Conservation (phyloP, 1,140 invertebrate genomes). For the Brachionus koreanus region DNA sequence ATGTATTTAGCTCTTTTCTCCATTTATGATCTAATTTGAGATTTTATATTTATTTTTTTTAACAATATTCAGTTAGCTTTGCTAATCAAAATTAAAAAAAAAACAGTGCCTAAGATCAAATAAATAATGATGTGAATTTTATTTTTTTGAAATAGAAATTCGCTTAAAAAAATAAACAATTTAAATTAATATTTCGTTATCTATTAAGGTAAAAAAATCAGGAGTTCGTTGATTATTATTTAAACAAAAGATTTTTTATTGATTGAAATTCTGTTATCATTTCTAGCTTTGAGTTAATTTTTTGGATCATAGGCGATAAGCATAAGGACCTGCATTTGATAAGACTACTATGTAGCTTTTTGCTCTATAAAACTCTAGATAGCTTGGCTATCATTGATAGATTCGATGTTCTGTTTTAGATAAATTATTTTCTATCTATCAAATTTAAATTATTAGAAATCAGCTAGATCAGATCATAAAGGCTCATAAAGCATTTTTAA, state of each 20-base stretch:
- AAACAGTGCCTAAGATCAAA: neutral
- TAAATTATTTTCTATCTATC: neutral
- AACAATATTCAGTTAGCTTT: neutral
- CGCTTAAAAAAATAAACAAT: neutral
- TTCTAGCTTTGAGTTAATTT: neutral
- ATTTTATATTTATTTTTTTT: neutral
- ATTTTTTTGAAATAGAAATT: neutral
- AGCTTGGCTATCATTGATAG: neutral
- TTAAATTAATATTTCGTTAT: neutral
- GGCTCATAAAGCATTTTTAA: neutral
- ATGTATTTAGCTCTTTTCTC: neutral
- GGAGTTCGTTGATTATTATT: neutral
- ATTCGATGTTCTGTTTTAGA: neutral
- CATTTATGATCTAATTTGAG: neutral
- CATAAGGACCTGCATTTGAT: neutral
- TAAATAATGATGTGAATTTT: constrained; percentile 5
- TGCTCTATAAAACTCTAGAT: neutral
- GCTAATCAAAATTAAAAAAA: neutral
- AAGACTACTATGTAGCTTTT: neutral
- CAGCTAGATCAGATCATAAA: neutral
- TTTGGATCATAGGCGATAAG: neutral
- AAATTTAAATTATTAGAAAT: neutral
- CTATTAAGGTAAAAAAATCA: neutral
- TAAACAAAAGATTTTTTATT: neutral
- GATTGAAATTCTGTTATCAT: neutral